Evolutionary conservation across 2,113 vertebrate species (phyloP), one percentile per base, ranked within the genome.

Genomic region (Raja brachyura): DNA sequence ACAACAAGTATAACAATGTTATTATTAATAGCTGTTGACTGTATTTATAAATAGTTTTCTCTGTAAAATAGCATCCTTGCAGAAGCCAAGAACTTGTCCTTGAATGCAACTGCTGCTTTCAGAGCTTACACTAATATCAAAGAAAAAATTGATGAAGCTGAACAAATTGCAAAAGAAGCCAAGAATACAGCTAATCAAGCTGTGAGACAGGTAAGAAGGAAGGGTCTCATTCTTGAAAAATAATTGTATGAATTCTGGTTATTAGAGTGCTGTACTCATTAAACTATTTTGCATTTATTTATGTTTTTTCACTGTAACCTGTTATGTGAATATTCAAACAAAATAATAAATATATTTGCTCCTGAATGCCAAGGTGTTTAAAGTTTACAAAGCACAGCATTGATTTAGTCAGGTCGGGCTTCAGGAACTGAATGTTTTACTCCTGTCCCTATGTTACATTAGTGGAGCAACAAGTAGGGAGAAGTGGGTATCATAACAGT

Each of bases 101-200:
- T 99, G 95, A 99, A 99, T 93, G 99, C 99, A 93, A 99, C 99
- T 0, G 97, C 97, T 90, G 99, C 99, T 93, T 99, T 99, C 96
- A 98, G 97, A 74, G 98, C 99, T 94, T 99, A 99, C 81, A 98
- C 96, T 94, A 99, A 98, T 94, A 99, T 99, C 95, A 99, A 99
- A 94, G 96, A 97, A 78, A 95, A 96, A 90, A 97, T 97, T 9
- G 98, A 98, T 0, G 96, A 97, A 94, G 98, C 99, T 31, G 98
- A 99, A 95, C 97, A 95, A 94, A 95, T 98, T 94, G 98, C 98
- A 56, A 97, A 96, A 94, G 96, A 97, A 93, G 98, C 98, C 33
- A 98, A 96, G 94, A 96, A 95, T 94, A 96, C 95, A 70, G 98
- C 98, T 1, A 95, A 95, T 0, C 98, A 99, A 94, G 98, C 99